These are phyloP conservation scores for Tetramorium parvispinum DNA, from an alignment of 1,140 invertebrate genomes.

Conservation along the genomic window DNA sequence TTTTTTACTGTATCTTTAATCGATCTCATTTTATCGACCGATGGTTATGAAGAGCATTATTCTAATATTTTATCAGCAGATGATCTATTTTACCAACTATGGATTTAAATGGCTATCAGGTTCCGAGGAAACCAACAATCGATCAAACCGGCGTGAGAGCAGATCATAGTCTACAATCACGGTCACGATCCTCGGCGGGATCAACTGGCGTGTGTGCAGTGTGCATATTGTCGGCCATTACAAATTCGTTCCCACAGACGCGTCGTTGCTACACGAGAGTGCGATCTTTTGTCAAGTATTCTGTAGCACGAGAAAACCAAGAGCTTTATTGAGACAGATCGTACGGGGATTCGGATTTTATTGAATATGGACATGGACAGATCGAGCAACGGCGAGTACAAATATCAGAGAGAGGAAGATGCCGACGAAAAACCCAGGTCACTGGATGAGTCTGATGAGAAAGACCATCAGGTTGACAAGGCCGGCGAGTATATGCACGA, in stretches of 20 bases:
- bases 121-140: not conserved
- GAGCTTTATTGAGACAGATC: not conserved
- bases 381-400: constrained; percentile 82
- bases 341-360: not conserved
- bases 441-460: constrained; percentile 78
- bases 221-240: constrained; percentile 15
- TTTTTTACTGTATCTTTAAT: not conserved
- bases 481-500: constrained; percentile 92
- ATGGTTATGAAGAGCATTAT: not conserved
- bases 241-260: not conserved
- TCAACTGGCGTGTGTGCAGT: not conserved
- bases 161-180: not conserved
- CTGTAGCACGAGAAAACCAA: not conserved
- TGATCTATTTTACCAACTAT: not conserved
- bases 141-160: not conserved
- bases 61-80: not conserved
- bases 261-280: not conserved
- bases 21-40: not conserved
- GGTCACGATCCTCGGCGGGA: not conserved
- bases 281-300: not conserved
- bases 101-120: not conserved
- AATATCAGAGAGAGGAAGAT: constrained; percentile 78
- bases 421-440: constrained; percentile 72
- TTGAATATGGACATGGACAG: constrained; percentile 76
- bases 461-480: constrained; percentile 86